These are phyloP conservation scores for Ceratosolen fusciceps DNA, from an alignment of 1,140 invertebrate genomes.

Conservation along the genomic window DNA sequence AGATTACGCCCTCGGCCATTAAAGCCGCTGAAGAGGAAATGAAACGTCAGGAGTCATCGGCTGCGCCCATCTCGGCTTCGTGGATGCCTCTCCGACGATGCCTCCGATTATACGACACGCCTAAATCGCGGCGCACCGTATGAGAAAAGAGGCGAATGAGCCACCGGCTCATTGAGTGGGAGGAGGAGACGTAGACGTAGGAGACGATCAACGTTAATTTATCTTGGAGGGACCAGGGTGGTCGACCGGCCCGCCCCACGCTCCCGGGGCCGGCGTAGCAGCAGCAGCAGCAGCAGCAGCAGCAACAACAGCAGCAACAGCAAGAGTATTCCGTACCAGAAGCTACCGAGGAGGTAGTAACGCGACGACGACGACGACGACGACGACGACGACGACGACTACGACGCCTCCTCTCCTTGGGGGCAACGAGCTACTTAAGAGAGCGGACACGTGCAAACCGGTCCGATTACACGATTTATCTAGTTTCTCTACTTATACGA, in stretches of 20 bases:
- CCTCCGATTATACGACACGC: constrained; percentile 21
- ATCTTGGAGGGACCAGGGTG: constrained; percentile 46
- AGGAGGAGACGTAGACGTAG: too few relatives aligned
- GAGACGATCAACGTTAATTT: constrained; percentile 50
- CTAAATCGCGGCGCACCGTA: neutral
- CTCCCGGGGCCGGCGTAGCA: neutral
- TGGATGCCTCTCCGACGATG: too few relatives aligned
- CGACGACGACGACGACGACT: neutral
- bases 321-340: neutral
- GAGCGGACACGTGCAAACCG: constrained; percentile 8
- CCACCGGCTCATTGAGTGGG: constrained; percentile 12
- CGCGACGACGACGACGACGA: neutral
- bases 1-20: constrained; percentile 45
- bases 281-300: constrained; percentile 17
- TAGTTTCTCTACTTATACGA: neutral
- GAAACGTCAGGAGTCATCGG: constrained; percentile 29
- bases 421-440: constrained; percentile 12
- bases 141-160: constrained; percentile 25
- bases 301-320: neutral
- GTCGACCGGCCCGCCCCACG: neutral
- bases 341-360: neutral
- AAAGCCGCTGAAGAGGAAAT: constrained; percentile 47
- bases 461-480: constrained; percentile 35
- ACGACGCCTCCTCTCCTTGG: neutral
- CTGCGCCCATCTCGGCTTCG: constrained; percentile 13